A percentile compares a stretch with the other conserved stretches of the same genome.
phyloP scores from a whole-genome alignment of 2,797 vertebrate species.

The Eidolon dupreanum region DNA sequence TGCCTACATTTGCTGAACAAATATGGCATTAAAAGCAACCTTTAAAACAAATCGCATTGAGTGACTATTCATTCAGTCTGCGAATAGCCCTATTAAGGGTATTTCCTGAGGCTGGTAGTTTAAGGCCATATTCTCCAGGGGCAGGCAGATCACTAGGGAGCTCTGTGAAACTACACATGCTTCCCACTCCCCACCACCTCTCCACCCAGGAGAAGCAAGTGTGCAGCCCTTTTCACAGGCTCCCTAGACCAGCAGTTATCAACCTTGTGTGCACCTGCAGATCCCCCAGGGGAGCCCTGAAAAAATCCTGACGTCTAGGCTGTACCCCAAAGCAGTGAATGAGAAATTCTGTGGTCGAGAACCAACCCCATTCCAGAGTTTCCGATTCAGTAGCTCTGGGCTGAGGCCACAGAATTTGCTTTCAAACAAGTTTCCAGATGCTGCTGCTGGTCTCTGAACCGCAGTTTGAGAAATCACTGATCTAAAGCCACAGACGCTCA shows the following conservation, averaged over 20 bases:
- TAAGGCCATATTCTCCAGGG: not conserved
- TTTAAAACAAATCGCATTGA: conserved; percentile 49
- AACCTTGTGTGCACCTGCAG: not conserved
- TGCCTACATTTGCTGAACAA: conserved; percentile 61
- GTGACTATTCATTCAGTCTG: not conserved
- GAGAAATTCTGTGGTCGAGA: not conserved
- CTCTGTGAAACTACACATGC: not conserved
- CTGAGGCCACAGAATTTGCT: not conserved
- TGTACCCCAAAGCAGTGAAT: not conserved
- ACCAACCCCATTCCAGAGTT: not conserved
- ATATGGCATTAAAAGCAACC: conserved; percentile 46
- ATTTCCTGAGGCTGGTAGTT: not conserved
- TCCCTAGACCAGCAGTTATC: not conserved
- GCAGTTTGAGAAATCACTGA: not conserved
- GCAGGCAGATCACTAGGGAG: not conserved
- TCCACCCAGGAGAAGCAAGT: not conserved
- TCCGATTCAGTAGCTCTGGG: not conserved
- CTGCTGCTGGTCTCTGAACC: not conserved
- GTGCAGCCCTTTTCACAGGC: not conserved
- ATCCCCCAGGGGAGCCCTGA: not conserved
- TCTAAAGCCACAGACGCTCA: not conserved
- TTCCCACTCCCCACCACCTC: not conserved
- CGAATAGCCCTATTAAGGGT: not conserved
- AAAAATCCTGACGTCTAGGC: not conserved
- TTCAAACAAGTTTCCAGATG: not conserved